Base-by-base conservation (phyloP, 2,888 invertebrate genomes). In the Microplitis deprimator region DNA sequence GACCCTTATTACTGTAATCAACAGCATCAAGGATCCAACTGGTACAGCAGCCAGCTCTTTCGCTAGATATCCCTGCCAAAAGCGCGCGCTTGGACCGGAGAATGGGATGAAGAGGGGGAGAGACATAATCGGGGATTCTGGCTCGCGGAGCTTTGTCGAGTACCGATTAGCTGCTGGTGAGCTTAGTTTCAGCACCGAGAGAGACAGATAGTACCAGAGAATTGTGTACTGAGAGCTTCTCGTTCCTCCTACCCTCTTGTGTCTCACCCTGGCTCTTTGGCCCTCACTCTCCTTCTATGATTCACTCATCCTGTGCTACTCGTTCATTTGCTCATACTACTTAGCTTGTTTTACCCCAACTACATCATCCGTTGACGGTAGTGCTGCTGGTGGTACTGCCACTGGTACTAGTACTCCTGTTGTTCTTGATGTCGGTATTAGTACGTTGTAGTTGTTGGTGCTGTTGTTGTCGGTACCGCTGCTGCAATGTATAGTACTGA, bases 91-190 rank as follows among this genome's bases (percentile, higher is more conserved):
- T 67, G 67, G 61, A 67, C 67, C n/a, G 50, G 50, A 13, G 50
- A 29, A 29, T 29, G 29, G 29, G 29, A 29, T 29, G 29, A 29
- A 29, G 29, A 29, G 29, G 29, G 29, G 29, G 29, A 29, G 29
- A 29, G 68, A 10, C 64, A 74, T 77, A 77, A 77, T 77, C 77
- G 73, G 77, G 70, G 73, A 74, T 77, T 73, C 73, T 77, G 38
- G 70, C 73, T 68, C 59, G 62, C 64, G 77, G 77, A 68, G 64
- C 73, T 65, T 59, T 41, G 69, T 65, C 73, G 73, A 77, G 73
- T 20, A 74, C 59, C 77, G 77, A 77, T 77, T 77, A 77, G 73
- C 50, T 50, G 50, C 13, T 68, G 73, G 65, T 13, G 65, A 64
- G 67, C 73, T 68, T 73, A 77, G 73, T 64, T 62, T 68, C 70